These are phyloP conservation scores for Phyllopteryx taeniolatus DNA, from an alignment of 2,113 vertebrate species.

Conservation along the genomic window DNA sequence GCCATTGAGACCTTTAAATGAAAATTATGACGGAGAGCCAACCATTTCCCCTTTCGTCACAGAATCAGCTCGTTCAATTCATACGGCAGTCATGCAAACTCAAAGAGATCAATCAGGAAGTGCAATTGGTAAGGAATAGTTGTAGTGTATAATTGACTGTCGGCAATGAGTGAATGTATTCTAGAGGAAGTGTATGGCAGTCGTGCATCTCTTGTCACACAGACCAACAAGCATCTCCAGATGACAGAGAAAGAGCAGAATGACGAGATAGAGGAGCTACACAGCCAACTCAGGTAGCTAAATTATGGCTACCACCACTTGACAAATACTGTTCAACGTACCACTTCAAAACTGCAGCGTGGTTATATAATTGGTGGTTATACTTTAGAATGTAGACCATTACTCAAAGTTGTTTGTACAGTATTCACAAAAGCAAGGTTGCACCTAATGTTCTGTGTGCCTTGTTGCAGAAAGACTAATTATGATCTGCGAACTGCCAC, in stretches of 20 bases:
- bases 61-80: slow-evolving; percentile 8
- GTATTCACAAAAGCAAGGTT: background rate
- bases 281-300: slow-evolving; percentile 81
- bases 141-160: background rate
- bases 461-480: slow-evolving; percentile 77
- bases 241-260: slow-evolving; percentile 81
- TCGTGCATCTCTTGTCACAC: slow-evolving; percentile 66
- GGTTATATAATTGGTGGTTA: too few species aligned
- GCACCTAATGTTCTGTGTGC: background rate
- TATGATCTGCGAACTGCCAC: slow-evolving; percentile 77
- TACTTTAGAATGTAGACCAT: background rate
- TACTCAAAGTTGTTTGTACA: background rate
- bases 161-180: background rate
- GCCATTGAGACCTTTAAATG: background rate
- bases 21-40: background rate
- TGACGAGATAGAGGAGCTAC: slow-evolving; percentile 79
- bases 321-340: background rate
- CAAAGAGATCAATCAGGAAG: slow-evolving; percentile 76
- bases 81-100: slow-evolving; percentile 78
- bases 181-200: slow-evolving; percentile 9
- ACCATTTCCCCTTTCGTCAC: background rate
- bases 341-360: background rate
- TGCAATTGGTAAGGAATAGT: slow-evolving; percentile 73
- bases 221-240: slow-evolving; percentile 87
- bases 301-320: background rate